Conservation (phyloP, 2,888 invertebrate genomes). For the Drosophila bunnanda region DNA sequence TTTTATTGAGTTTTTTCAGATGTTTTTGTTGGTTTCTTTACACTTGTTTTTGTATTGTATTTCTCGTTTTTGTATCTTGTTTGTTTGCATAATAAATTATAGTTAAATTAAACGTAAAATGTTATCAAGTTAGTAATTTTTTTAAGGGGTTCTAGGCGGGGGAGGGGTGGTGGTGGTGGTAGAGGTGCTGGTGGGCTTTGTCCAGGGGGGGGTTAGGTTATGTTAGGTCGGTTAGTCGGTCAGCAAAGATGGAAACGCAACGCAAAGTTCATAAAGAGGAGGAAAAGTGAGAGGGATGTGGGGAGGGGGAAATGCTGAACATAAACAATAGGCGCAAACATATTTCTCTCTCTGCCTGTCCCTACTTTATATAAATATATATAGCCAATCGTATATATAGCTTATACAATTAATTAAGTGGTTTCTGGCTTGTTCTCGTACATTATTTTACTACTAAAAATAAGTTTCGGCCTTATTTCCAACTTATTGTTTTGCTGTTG, state of each 20-base stretch:
- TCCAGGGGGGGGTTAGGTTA: not conserved
- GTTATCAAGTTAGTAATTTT: constrained; percentile 61
- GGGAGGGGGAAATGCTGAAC: constrained; percentile 41
- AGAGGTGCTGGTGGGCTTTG: constrained; percentile 18
- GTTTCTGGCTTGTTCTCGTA: constrained; percentile 36
- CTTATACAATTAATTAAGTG: constrained; percentile 70
- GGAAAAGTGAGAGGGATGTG: constrained; percentile 1
- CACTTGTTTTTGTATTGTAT: constrained; percentile 67
- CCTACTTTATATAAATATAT: constrained; percentile 28
- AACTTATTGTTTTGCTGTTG: constrained; percentile 74
- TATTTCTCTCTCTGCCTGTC: constrained; percentile 22
- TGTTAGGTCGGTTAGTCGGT: constrained; percentile 9
- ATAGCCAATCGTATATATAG: constrained; percentile 51
- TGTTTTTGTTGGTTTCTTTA: constrained; percentile 55
- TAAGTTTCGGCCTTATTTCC: constrained; percentile 66
- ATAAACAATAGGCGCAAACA: constrained; percentile 54
- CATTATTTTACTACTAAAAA: constrained; percentile 62
- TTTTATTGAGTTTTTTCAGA: constrained; percentile 57
- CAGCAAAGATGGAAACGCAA: constrained; percentile 20
- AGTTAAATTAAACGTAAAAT: constrained; percentile 72
- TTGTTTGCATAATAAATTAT: constrained; percentile 76
- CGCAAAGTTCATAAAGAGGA: constrained; percentile 11
- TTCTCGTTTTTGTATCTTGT: constrained; percentile 62
- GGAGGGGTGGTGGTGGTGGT: constrained; percentile 15
- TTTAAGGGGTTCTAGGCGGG: constrained; percentile 40